These are phyloP conservation scores for Typhlichthys subterraneus DNA, from an alignment of 2,797 vertebrate genomes.

Conservation along the genomic window DNA sequence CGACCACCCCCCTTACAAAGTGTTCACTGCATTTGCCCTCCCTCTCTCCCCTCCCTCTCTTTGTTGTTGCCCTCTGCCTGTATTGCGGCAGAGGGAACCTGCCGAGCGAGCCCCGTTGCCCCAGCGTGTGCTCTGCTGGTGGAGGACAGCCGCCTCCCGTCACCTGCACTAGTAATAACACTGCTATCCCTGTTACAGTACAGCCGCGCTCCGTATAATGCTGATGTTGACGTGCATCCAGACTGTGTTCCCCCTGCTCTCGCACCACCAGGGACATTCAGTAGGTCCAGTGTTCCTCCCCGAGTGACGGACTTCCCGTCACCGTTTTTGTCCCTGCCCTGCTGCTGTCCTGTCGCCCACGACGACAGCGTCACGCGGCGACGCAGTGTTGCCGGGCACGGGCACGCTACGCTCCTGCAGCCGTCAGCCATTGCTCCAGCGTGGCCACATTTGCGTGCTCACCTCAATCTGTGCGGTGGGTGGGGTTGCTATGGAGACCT, in stretches of 20 bases:
- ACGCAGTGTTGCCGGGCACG: slow-evolving; percentile 52
- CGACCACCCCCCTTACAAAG: background rate
- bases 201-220: no score
- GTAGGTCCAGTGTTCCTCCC: background rate
- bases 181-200: rapidly evolving
- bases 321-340: slow-evolving; percentile 49
- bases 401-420: slow-evolving; percentile 54
- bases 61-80: background rate
- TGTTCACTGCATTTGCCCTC: background rate
- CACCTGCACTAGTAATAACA: background rate
- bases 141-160: background rate
- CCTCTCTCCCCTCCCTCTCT: background rate
- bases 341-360: slow-evolving; percentile 25
- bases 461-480: slow-evolving; percentile 58
- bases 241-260: background rate
- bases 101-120: slow-evolving; percentile 1
- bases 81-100: slow-evolving; percentile 7
- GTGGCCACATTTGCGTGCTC: slow-evolving; percentile 75
- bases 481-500: slow-evolving; percentile 74
- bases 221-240: no score
- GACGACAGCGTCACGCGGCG: slow-evolving; percentile 7
- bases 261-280: no score
- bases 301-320: slow-evolving; percentile 14
- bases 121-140: background rate
- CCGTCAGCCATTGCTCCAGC: slow-evolving; percentile 78